A percentile compares a stretch with the other conserved stretches of the same genome.
Evolutionary conservation across 2,113 vertebrate genomes (phyloP).

Genomic region (Formicarius rufipectus): DNA sequence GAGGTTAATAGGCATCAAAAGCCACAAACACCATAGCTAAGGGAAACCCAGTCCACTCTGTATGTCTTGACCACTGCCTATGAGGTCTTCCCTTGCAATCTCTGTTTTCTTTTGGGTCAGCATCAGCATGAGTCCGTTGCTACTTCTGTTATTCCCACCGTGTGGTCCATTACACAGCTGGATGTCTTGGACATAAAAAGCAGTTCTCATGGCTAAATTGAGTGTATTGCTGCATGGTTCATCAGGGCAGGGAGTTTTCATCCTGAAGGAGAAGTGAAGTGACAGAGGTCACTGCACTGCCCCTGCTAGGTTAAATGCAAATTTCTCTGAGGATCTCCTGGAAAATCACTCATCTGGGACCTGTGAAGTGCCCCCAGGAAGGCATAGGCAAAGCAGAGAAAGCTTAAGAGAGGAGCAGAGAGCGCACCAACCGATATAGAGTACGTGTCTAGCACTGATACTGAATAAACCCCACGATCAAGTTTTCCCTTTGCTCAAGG

Average conservation of each 20-base stretch:
- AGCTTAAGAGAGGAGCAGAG: background rate
- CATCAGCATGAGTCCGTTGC: background rate
- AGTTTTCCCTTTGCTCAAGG: background rate
- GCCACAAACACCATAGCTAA: background rate
- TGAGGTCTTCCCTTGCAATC: background rate
- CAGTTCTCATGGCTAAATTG: background rate
- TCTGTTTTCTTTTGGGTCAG: background rate
- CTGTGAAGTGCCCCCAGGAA: background rate
- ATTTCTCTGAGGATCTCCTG: background rate
- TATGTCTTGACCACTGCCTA: background rate
- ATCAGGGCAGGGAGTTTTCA: background rate
- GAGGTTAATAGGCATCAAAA: background rate
- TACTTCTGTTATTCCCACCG: background rate
- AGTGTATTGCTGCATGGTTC: background rate
- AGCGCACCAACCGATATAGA: background rate
- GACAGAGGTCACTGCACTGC: background rate
- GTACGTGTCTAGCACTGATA: background rate
- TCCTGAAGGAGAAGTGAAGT: background rate
- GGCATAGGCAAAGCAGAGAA: background rate
- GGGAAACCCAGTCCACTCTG: background rate
- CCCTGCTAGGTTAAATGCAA: background rate
- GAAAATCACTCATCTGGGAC: background rate
- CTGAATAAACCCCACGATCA: background rate
- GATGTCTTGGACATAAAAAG: background rate
- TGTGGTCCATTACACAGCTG: background rate